Conservation (phyloP, 2,797 vertebrate species). For the Leptodactylus fallax region DNA sequence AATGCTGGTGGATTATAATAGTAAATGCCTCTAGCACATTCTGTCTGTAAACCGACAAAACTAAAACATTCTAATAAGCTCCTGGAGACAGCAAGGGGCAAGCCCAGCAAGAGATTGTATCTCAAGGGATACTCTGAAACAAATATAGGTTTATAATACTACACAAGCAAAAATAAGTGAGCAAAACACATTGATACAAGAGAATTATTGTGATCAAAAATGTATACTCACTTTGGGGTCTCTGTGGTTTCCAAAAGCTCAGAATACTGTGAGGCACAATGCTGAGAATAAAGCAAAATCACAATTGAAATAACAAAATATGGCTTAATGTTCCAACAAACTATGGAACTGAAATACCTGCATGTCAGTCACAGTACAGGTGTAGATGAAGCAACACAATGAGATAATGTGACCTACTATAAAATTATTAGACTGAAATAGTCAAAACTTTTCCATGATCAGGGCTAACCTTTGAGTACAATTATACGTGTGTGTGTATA, state of each 20-base stretch:
- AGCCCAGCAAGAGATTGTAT: neutral
- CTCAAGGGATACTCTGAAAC: neutral
- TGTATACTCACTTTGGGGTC: slow-evolving; percentile 91
- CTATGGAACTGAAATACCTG: neutral
- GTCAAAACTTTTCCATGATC: too few species aligned
- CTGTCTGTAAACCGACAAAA: too few species aligned
- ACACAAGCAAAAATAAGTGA: neutral
- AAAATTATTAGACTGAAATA: too few species aligned
- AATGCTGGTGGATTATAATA: too few species aligned
- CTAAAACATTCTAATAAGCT: too few species aligned
- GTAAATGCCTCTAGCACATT: too few species aligned
- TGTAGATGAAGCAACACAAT: too few species aligned
- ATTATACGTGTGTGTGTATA: too few species aligned
- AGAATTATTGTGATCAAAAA: neutral
- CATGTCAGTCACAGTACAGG: too few species aligned
- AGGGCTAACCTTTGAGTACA: too few species aligned
- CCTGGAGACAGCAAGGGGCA: neutral
- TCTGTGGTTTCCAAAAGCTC: slow-evolving; percentile 94
- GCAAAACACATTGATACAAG: neutral
- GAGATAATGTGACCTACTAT: too few species aligned
- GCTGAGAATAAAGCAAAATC: slow-evolving; percentile 78
- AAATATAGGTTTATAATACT: neutral
- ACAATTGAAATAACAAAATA: neutral
- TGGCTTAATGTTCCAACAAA: neutral
- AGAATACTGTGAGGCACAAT: slow-evolving; percentile 97